Evolutionary conservation across 2,113 vertebrate species (phyloP), one percentile per base, ranked within the genome.

Genomic region (Laticauda laticaudata): DNA sequence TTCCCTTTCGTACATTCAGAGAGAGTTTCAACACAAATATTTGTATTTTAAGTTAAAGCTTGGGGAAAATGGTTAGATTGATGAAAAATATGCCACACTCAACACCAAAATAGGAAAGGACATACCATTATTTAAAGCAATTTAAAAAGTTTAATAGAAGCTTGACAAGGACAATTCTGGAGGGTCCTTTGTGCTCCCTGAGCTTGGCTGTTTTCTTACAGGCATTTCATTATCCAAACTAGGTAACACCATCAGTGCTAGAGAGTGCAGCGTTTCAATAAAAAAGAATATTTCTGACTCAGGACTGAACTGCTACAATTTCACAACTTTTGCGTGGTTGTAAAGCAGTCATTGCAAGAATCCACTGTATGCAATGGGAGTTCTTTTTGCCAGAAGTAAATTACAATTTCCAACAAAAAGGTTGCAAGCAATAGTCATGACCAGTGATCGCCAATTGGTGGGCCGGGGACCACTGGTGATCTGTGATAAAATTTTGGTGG

Each of bases 81-180:
- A 39, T 86, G 8, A 29, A 61, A 91, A 94, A 86, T 24, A 48
- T 93, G n/a, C 18, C 81, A 39, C 24, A 92, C 10, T 90, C 89
- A 92, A 90, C 91, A 55, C 43, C 64, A 89, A 34, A n/a, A 75
- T 90, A 20, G 92, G 53, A 0, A 86, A 57, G 26, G 39, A 21
- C 34, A 43, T 39, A 81, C 45, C n/a, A 88, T 57, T 55, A 9
- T 94, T 92, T 24, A 26, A 10, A 85, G 34, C 48, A 18, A 93
- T 92, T 45, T 92, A 59, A 95, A 89, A 48, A 92, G 8, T 26
- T 48, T 2, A 94, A 94, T 1, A 94, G 20, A 69, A 43, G 61
- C 7, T 5, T 81, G n/a, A 87, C 94, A 94, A 48, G 75, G 92
- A 53, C 43, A 87, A 0, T 34, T 56, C 61, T 6, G 0, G 48